Evolutionary conservation across 1,140 invertebrate species (phyloP).

Genomic region (Rhagoletis zephyria): DNA sequence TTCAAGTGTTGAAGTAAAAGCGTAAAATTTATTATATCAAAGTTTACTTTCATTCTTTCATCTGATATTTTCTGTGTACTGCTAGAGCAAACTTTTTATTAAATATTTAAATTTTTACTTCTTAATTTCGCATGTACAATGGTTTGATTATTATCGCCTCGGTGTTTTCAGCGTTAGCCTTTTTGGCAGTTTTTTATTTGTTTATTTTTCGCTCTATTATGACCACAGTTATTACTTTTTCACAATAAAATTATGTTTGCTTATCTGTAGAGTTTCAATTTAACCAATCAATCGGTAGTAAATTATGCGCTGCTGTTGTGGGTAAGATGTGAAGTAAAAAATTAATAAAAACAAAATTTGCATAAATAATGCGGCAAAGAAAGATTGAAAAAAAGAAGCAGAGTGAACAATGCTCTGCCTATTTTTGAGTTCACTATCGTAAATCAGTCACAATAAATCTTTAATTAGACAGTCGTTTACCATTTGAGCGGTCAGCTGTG

Average conservation of each 20-base stretch:
- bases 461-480: neutral
- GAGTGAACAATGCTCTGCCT: neutral
- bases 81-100: neutral
- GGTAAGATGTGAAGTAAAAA: neutral
- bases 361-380: neutral
- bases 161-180: neutral
- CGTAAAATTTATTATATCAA: too few relatives aligned
- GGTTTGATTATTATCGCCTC: neutral
- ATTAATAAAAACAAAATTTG: conserved; percentile 12
- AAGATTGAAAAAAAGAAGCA: neutral
- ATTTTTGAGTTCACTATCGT: neutral
- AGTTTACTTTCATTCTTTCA: too few relatives aligned
- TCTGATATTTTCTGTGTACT: too few relatives aligned
- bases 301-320: neutral
- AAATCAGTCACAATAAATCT: neutral
- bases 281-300: neutral
- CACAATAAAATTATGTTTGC: neutral
- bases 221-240: neutral
- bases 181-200: neutral
- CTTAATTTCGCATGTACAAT: neutral
- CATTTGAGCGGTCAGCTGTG: too few relatives aligned
- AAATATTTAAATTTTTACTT: neutral
- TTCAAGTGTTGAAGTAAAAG: too few relatives aligned
- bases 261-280: conserved; percentile 2
- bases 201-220: neutral